phyloP scores from a whole-genome alignment of 1,140 invertebrate species.

The Nomia melanderi region DNA sequence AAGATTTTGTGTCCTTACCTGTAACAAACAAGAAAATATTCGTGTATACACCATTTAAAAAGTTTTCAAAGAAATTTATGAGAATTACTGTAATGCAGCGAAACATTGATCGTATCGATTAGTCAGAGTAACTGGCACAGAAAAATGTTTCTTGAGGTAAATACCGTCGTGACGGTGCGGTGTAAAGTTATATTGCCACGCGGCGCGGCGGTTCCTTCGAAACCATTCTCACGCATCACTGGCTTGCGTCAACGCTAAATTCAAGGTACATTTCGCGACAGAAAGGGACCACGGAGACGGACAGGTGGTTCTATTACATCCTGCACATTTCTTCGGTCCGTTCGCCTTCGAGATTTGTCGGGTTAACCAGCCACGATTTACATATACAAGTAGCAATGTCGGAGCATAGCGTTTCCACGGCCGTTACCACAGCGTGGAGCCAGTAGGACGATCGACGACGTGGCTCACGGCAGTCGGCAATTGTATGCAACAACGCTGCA shows the following conservation, averaged over 20 bases:
- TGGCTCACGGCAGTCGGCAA: conserved; percentile 27
- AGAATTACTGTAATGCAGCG: not conserved
- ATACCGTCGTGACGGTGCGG: not conserved
- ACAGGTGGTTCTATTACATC: conserved; percentile 44
- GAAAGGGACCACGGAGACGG: conserved; percentile 17
- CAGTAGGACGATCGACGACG: conserved; percentile 2
- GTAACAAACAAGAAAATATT: not conserved
- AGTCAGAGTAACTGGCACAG: not conserved
- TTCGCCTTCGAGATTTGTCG: conserved; percentile 54
- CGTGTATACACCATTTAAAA: not conserved
- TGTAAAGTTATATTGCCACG: conserved; percentile 6
- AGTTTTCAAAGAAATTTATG: not conserved
- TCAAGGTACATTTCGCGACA: not conserved
- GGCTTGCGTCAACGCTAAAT: not conserved
- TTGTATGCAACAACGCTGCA: conserved; percentile 48
- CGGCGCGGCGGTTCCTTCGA: not conserved
- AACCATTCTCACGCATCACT: too few species aligned
- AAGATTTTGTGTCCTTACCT: conserved; percentile 12
- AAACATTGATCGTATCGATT: not conserved
- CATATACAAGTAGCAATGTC: conserved; percentile 60
- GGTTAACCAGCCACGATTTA: conserved; percentile 44
- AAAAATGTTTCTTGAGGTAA: conserved; percentile 1
- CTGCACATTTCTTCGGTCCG: conserved; percentile 4
- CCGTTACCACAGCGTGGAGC: conserved; percentile 38
- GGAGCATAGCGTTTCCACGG: conserved; percentile 51